Evolutionary conservation across 2,888 invertebrate species (phyloP).

Genomic region (Drosophila dives): DNA sequence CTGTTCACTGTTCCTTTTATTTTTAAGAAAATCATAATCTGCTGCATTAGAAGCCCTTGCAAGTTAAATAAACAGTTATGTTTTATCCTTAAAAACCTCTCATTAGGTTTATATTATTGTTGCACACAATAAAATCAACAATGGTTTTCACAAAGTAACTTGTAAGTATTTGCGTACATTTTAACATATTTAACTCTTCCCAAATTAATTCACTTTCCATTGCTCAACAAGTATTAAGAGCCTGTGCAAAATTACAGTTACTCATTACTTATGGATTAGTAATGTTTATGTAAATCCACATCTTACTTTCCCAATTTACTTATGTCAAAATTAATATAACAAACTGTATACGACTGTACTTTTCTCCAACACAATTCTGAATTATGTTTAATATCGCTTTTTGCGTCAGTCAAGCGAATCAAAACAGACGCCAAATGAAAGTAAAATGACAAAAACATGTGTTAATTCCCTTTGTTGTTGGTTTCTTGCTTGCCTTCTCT

Average conservation of each 20-base stretch:
- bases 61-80: slow-evolving; percentile 17
- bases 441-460: slow-evolving; percentile 81
- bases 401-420: neutral
- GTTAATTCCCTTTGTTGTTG: slow-evolving; percentile 7
- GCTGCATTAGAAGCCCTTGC: slow-evolving; percentile 35
- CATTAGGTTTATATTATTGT: neutral
- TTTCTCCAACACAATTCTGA: slow-evolving; percentile 51
- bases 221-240: slow-evolving; percentile 2
- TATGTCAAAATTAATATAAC: neutral
- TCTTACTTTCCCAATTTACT: slow-evolving; percentile 18
- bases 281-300: slow-evolving; percentile 11
- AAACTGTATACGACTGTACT: slow-evolving; percentile 20
- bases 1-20: slow-evolving; percentile 27
- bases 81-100: neutral
- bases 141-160: neutral
- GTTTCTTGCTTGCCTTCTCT: slow-evolving; percentile 1
- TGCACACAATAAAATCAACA: slow-evolving; percentile 14
- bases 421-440: slow-evolving; percentile 31
- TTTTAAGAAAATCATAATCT: slow-evolving; percentile 9
- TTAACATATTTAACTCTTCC: neutral
- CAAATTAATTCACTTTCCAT: slow-evolving; percentile 18
- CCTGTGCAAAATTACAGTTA: neutral
- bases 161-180: neutral
- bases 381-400: slow-evolving; percentile 42
- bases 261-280: slow-evolving; percentile 24